Evolutionary conservation across 2,797 vertebrate species (phyloP).

Genomic region (Apodemus agrarius): DNA sequence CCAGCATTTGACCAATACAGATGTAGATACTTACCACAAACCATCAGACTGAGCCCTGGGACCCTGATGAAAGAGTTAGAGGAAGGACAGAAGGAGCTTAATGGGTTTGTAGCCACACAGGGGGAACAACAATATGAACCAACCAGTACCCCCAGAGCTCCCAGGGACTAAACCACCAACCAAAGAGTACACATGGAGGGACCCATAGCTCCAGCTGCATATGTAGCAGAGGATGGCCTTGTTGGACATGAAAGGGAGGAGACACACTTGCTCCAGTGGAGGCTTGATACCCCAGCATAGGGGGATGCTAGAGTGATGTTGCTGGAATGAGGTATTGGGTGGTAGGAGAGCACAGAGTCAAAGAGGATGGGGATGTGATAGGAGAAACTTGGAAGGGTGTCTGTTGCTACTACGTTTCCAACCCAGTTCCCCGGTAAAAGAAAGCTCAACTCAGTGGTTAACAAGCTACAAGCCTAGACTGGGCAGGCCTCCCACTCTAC

Average conservation of each 20-base stretch:
- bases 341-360: not conserved
- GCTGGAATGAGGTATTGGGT: not conserved
- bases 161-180: not conserved
- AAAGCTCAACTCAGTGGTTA: too few species aligned
- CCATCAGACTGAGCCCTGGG: not conserved
- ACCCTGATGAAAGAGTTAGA: not conserved
- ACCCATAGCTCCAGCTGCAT: not conserved
- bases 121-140: not conserved
- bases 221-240: not conserved
- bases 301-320: not conserved
- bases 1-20: not conserved
- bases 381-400: not conserved
- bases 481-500: too few species aligned
- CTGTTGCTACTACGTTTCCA: too few species aligned
- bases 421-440: too few species aligned
- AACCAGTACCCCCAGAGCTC: not conserved
- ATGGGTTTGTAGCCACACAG: too few species aligned
- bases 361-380: fast-evolving
- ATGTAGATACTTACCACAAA: not conserved
- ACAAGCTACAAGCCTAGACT: too few species aligned
- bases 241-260: not conserved
- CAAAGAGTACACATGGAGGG: not conserved
- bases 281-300: not conserved
- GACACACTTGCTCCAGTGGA: not conserved
- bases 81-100: not conserved